These are phyloP conservation scores for Rhinogobio ventralis DNA, from an alignment of 2,797 vertebrate species.

Conservation along the genomic window DNA sequence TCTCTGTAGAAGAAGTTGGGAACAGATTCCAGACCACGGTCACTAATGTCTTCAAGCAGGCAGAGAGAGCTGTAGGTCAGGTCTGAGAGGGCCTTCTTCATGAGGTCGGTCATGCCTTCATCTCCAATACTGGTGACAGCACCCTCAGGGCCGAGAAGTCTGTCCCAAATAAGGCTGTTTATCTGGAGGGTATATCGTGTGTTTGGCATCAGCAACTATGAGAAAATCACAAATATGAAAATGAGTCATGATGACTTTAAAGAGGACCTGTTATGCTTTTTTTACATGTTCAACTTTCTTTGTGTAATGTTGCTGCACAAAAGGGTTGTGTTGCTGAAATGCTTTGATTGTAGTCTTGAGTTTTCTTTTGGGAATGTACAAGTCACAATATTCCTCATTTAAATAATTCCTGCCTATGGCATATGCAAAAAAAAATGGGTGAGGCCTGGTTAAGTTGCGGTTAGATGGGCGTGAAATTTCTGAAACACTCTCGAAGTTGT, in stretches of 20 bases:
- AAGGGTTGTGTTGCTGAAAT: too few relatives aligned
- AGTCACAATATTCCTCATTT: too few relatives aligned
- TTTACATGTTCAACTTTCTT: background rate
- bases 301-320: background rate
- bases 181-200: constrained; percentile 63
- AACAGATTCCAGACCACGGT: constrained; percentile 75
- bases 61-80: constrained; percentile 53
- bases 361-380: too few relatives aligned
- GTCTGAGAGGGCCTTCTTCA: constrained; percentile 5
- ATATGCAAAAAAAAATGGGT: too few relatives aligned
- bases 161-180: constrained; percentile 50
- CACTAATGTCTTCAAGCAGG: constrained; percentile 43
- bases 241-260: background rate
- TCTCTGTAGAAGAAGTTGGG: constrained; percentile 82
- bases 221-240: constrained; percentile 9
- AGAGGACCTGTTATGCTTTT: too few relatives aligned
- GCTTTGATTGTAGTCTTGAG: too few relatives aligned
- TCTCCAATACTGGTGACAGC: constrained; percentile 28
- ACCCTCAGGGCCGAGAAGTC: background rate
- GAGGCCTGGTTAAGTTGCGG: too few relatives aligned
- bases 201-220: constrained; percentile 65
- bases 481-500: background rate
- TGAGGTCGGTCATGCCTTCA: constrained; percentile 16
- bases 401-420: too few relatives aligned
- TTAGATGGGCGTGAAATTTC: background rate